A percentile compares a stretch with the other conserved stretches of the same genome.
phyloP scores from a whole-genome alignment of 2,888 invertebrate species.

The Himalopsyche kuldschensis region DNA sequence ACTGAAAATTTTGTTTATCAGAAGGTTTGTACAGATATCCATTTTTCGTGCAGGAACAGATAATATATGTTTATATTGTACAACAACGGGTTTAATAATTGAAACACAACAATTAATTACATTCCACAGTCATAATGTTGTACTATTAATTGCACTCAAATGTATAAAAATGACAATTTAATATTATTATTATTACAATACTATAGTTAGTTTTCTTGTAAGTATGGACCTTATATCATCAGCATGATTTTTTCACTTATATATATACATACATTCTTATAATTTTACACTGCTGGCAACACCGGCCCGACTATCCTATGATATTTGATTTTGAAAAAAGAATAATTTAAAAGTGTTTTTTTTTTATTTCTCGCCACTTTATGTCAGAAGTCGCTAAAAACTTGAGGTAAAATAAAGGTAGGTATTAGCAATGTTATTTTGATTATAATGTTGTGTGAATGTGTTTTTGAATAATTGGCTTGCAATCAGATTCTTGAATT shows the following conservation, averaged over 20 bases:
- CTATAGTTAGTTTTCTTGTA: not conserved
- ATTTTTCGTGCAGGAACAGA: not conserved
- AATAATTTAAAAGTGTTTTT: not conserved
- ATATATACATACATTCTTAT: not conserved
- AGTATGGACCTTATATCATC: not conserved
- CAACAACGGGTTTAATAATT: not conserved
- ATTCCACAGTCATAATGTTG: not conserved
- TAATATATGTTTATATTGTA: not conserved
- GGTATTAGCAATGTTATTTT: not conserved
- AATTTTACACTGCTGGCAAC: not conserved
- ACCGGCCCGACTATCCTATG: not conserved
- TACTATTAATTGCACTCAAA: not conserved
- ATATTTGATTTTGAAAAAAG: not conserved
- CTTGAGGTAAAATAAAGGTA: not conserved
- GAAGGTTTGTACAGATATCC: too few species aligned
- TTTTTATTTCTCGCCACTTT: not conserved
- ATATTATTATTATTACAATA: not conserved
- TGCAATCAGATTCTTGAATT: too few species aligned
- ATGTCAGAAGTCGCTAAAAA: not conserved
- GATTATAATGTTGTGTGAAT: too few species aligned
- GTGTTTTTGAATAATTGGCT: too few species aligned
- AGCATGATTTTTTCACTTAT: not conserved
- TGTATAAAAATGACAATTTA: conserved; percentile 1
- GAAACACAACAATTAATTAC: not conserved
- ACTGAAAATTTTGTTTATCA: too few species aligned